Evolutionary conservation across 2,113 vertebrate genomes (phyloP), one percentile per base, ranked within the genome.

Genomic region (Callipepla squamata): DNA sequence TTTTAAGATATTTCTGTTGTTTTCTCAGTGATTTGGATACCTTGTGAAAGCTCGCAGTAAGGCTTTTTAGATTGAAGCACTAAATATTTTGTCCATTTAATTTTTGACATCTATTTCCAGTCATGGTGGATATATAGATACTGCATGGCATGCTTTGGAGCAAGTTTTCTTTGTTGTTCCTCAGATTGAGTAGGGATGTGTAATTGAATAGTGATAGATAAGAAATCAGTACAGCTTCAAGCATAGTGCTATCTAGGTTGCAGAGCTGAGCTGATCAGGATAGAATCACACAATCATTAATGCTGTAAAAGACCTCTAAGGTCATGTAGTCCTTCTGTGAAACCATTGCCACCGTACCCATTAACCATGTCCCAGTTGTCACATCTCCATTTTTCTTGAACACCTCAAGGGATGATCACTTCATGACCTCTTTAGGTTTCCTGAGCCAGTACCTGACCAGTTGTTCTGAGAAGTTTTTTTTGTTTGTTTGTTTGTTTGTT

Each of bases 71-170:
- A 42, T 66, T 21, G 2, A 80, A 55, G 8, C 59, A 7, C 5
- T 68, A 10, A 72, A 7, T 59, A 40, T 9, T 75, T 44, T 0
- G 0, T n/a, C 32, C 2, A 13, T 51, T 5, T 8, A 42, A 44
- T 47, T 81, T 77, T 25, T 57, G 40, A 85, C 63, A 16, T 19
- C 19, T 73, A 1, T 66, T 89, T 53, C 9, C 13, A 13, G 47
- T 25, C 4, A 1, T 2, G 21, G 7, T 66, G 4, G 4, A 48
- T 66, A 7, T 69, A 14, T 17, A 47, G 25, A 16, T 62, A 9
- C 5, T 48, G 6, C 16, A 6, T 17, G 4, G 4, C 16, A 4
- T 55, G 30, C 2, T 58, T 17, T 61, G 3, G 11, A 34, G 6
- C 26, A 73, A 20, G 23, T 23, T 76, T 89, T 45, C 32, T 44